Evolutionary conservation across 2,797 vertebrate genomes (phyloP), one percentile per base, ranked within the genome.

Genomic region (Cephalopachus bancanus): DNA sequence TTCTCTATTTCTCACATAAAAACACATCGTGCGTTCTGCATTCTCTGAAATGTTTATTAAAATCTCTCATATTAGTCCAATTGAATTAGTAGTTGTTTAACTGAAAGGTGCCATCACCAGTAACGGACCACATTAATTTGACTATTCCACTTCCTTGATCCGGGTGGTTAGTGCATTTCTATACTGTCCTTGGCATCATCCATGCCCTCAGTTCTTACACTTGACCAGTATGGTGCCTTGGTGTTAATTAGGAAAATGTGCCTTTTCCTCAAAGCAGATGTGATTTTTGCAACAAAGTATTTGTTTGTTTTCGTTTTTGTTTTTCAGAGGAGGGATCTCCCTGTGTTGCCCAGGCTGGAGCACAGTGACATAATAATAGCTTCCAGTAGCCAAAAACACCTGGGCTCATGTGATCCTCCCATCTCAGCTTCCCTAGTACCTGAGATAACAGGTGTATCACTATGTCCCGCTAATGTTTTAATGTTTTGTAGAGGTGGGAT

Each of bases 81-180:
- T 91, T 84, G 19, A 49, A 51, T 90, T 69, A 28, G 51, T 51
- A 79, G 22, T 57, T n/a, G 14, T 30, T 85, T 53, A 30, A 9
- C 30, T 91, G 17, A 24, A 74, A 83, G 49, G 20, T 19, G n/a
- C 53, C 37, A 12, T 37, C 44, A 67, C 16, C 11, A 28, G 17
- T 53, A 24, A 57, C 16, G 64, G 76, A 5, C 0, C 12, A 60
- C 11, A 12, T 57, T 28, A 74, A 3, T 3, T 59, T 75, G 10
- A 6, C 37, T 37, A 37, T 67, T 6, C 4, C 3, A 8, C 60
- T 44, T 60, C 9, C 44, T 84, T 57, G 33, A 10, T 7, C 4
- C 11, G 2, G 1, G 4, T 28, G 16, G 7, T 4, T 17, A 37
- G 22, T 49, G 4, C 3, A 20, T 28, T 8, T 9, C 12, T 1